phyloP scores from a whole-genome alignment of 2,113 vertebrate species.

The Craseonycteris thonglongyai region DNA sequence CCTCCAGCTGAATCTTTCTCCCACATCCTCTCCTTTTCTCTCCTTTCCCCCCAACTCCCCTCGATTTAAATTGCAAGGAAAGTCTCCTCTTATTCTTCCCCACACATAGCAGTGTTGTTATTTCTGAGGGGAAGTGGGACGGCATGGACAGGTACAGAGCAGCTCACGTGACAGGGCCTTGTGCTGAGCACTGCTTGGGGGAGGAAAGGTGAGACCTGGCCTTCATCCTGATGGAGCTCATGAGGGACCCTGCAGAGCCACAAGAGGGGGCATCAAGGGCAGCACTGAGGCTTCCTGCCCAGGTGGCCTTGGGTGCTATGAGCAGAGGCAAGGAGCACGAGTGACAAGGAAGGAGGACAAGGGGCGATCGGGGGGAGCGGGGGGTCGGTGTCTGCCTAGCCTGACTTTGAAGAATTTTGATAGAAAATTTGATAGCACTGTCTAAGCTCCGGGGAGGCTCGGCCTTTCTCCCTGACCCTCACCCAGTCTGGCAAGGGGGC shows the following conservation, averaged over 20 bases:
- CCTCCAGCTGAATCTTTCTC: neutral
- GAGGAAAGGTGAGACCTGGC: neutral
- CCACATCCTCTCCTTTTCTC: no score
- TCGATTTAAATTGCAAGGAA: neutral
- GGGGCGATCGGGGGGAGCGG: neutral
- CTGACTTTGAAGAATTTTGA: neutral
- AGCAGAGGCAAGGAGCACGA: neutral
- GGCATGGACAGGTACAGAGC: neutral
- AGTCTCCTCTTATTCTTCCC: neutral
- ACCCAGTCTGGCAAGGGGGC: neutral
- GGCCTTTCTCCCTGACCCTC: neutral
- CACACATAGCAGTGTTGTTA: neutral
- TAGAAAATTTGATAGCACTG: neutral
- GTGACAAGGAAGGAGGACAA: neutral
- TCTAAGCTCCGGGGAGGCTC: neutral
- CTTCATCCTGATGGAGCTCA: neutral
- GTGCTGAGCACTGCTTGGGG: neutral
- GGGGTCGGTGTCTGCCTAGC: neutral
- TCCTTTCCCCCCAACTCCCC: neutral
- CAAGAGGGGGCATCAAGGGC: neutral
- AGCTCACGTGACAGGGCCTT: neutral
- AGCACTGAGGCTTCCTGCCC: neutral
- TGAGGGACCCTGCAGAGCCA: neutral
- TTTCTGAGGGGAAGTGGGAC: neutral
- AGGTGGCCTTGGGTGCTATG: neutral